These are phyloP conservation scores for Phalacrocorax brasilianus DNA, from an alignment of 2,113 vertebrate genomes.

Conservation along the genomic window DNA sequence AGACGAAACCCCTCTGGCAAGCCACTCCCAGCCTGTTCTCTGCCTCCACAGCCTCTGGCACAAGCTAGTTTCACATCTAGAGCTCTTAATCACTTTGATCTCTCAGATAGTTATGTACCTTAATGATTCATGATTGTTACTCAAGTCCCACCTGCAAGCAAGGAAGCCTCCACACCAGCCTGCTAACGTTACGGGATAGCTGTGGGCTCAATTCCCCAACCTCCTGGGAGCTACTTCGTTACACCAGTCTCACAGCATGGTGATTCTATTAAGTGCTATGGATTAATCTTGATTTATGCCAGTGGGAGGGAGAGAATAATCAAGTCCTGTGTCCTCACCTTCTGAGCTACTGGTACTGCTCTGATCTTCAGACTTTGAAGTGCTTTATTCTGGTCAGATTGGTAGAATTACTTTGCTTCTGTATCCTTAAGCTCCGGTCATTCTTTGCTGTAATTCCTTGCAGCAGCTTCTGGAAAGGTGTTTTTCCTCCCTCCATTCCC, in stretches of 20 bases:
- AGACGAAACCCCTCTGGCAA: constrained; percentile 2
- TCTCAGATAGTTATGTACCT: background rate
- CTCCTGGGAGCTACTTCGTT: background rate
- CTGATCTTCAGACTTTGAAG: background rate
- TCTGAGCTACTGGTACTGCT: background rate
- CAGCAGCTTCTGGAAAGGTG: constrained; percentile 47
- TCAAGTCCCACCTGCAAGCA: constrained; percentile 17
- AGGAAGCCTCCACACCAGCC: background rate
- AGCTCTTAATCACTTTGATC: background rate
- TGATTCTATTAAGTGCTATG: background rate
- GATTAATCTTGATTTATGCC: constrained; percentile 18
- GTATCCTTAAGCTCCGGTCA: constrained; percentile 1
- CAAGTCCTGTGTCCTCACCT: background rate
- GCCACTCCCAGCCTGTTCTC: background rate
- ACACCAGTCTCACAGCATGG: background rate
- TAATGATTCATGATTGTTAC: constrained; percentile 37
- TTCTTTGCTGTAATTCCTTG: constrained; percentile 39
- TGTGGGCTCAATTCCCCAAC: background rate
- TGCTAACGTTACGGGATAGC: background rate
- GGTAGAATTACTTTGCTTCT: background rate
- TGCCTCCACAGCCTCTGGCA: background rate
- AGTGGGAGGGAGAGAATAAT: background rate
- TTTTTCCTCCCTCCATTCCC: constrained; percentile 25
- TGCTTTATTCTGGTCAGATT: background rate
- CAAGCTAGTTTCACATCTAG: background rate